These are phyloP conservation scores for Cardinalis cardinalis DNA, from an alignment of 2,113 vertebrate genomes.

Conservation along the genomic window DNA sequence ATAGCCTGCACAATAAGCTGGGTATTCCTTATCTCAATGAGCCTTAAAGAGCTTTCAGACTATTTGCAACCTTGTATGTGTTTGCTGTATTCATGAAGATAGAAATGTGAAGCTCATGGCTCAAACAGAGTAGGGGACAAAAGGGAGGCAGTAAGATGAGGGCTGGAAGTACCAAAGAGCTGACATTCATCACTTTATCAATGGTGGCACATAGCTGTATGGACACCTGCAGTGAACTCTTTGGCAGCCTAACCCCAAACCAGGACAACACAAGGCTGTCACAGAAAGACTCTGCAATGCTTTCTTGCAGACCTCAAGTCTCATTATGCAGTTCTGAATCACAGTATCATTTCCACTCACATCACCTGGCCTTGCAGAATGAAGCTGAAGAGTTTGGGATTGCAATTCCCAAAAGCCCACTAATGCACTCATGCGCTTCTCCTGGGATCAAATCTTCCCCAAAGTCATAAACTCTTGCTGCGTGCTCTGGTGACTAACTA, in stretches of 20 bases:
- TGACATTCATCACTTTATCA: neutral
- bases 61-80: slow-evolving; percentile 20
- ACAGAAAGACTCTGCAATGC: neutral
- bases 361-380: neutral
- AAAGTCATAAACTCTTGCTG: neutral
- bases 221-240: neutral
- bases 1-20: neutral
- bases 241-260: neutral
- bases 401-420: neutral
- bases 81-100: slow-evolving; percentile 6
- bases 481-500: neutral
- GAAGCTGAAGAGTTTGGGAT: neutral
- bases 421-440: neutral
- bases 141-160: neutral
- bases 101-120: neutral
- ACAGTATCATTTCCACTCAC: neutral
- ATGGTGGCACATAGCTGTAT: neutral
- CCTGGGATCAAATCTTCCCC: neutral
- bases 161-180: neutral
- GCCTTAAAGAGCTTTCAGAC: neutral
- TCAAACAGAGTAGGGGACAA: neutral
- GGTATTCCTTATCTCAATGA: slow-evolving; percentile 11
- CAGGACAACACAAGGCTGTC: neutral
- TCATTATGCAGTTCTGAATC: neutral
- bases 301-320: neutral